Conservation (phyloP, 2,113 vertebrate species). For the Mobula hypostoma region DNA sequence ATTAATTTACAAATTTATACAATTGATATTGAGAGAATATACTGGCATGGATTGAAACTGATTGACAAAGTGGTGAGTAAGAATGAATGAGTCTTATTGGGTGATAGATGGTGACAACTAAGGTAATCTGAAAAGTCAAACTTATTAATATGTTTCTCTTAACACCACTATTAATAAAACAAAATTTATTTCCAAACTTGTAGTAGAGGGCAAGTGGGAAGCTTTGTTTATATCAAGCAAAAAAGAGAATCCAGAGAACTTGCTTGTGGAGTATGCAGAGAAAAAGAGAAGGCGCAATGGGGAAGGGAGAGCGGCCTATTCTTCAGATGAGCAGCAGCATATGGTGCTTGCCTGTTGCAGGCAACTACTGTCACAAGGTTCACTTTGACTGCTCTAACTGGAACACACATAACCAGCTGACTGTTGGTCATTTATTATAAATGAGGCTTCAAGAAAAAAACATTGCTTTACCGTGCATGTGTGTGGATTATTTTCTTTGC, state of each 20-base stretch:
- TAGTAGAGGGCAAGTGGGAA: background rate
- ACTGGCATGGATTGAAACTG: too few relatives aligned
- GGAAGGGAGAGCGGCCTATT: background rate
- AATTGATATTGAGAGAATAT: too few relatives aligned
- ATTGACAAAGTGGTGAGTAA: too few relatives aligned
- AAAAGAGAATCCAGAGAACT: background rate
- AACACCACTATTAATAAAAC: background rate
- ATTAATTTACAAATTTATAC: too few relatives aligned
- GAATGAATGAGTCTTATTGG: too few relatives aligned
- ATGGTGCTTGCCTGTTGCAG: background rate
- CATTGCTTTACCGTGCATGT: background rate
- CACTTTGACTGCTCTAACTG: background rate
- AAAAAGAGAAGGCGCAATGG: background rate
- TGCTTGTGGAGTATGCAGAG: background rate
- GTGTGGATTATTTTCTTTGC: background rate
- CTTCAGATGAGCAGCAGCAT: background rate
- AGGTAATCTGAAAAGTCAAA: background rate
- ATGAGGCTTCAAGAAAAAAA: background rate
- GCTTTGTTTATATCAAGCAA: background rate
- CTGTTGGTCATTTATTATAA: background rate
- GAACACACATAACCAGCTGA: background rate
- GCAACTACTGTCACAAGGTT: background rate
- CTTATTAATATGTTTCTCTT: background rate
- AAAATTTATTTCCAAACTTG: background rate
- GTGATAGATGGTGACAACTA: background rate